Evolutionary conservation across 2,888 invertebrate genomes (phyloP), one percentile per base, ranked within the genome.

Genomic region (Meiosimyza platycephala): DNA sequence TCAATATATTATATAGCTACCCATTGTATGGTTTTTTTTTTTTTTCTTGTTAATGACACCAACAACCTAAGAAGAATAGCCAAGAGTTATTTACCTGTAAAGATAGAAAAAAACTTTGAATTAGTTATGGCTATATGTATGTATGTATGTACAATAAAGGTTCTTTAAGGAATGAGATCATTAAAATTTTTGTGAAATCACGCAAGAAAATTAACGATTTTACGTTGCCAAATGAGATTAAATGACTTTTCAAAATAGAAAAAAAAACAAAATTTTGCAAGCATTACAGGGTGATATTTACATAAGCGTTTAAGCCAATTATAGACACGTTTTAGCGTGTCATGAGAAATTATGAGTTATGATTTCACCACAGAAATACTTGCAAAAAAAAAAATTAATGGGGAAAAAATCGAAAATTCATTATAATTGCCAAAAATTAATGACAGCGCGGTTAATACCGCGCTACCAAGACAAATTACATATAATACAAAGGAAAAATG

Each of bases 1-100:
- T 51, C 16, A 54, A 48, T 40, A 47, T 47, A 47, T 64, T 15
- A 22, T 13, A 57, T 28, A 60, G 59, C 40, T 40, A 40, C 40
- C 40, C 40, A 40, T 40, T 40, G 40, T 40, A 40, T 40, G 9
- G 1, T 40, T 40, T 40, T 7, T 40, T 40, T 40, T 28, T 28
- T 28, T 28, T 28, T 28, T 28, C 28, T 59, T 13, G 16, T 13
- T 22, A 60, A 60, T 33, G 33, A 28, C 59, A 18, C 22, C 15
- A 60, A n/a, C 16, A 18, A 51, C 18, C 11, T 50, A 22, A 16
- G 64, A 12, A 28, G 18, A 57, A 33, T 15, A 28, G 59, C 13
- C 13, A 50, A 48, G 22, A 28, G 22, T 74, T 75, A 82, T 83
- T 81, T 83, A 81, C 82, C 83, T 81, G 81, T 74, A 81, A 83